These are phyloP conservation scores for Clangula hyemalis DNA, from an alignment of 2,797 vertebrate genomes.

Conservation along the genomic window DNA sequence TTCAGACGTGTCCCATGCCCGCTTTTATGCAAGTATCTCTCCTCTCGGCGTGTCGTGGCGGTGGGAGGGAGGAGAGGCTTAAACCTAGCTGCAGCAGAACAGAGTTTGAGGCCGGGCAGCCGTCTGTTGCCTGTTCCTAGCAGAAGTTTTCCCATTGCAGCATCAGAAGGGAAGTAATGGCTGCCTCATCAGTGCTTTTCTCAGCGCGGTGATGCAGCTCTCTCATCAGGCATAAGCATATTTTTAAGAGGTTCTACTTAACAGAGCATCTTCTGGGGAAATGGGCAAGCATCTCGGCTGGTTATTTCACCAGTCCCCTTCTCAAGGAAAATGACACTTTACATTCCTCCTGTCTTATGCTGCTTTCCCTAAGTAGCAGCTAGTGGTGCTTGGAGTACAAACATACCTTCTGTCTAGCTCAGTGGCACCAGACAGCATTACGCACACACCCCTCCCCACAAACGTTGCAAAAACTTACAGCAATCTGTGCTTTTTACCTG, in stretches of 20 bases:
- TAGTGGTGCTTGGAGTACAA: background rate
- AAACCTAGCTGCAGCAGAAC: background rate
- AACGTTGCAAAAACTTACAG: background rate
- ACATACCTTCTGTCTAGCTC: background rate
- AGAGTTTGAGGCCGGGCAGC: background rate
- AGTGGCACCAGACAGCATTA: background rate
- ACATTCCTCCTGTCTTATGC: rapidly evolving
- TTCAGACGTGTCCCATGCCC: conserved; percentile 95
- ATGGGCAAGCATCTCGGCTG: background rate
- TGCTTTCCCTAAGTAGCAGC: background rate
- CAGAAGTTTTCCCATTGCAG: background rate
- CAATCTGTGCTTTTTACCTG: background rate
- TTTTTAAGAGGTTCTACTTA: background rate
- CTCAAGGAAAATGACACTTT: background rate
- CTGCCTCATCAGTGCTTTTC: background rate
- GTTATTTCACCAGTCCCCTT: background rate
- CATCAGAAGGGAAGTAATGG: rapidly evolving
- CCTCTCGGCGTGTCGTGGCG: background rate
- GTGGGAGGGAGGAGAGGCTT: background rate
- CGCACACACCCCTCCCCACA: rapidly evolving
- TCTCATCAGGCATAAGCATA: background rate
- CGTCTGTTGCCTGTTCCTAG: background rate
- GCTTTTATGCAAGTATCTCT: conserved; percentile 94
- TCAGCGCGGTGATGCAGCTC: rapidly evolving
- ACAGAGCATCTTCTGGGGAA: background rate